Conservation (phyloP, 1,140 invertebrate genomes). For the Dufourea novaeangliae region DNA sequence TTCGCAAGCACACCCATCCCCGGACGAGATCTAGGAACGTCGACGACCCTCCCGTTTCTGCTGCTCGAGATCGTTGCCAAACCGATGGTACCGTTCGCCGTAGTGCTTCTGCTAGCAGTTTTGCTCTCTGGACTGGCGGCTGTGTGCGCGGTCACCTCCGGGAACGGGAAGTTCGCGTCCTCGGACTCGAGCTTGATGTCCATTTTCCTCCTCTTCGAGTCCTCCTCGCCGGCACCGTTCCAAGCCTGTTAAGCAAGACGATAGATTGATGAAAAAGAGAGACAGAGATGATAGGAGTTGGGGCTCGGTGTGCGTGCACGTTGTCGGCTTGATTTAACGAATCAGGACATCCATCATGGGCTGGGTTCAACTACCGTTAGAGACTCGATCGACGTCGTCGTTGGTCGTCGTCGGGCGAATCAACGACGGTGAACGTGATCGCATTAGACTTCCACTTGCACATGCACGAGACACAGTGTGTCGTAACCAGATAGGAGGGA, state of each 20-base stretch:
- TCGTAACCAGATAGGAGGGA: not conserved
- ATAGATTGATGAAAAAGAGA: slow-evolving; percentile 30
- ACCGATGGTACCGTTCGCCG: slow-evolving; percentile 70
- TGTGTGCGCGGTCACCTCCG: slow-evolving; percentile 70
- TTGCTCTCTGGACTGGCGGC: slow-evolving; percentile 62
- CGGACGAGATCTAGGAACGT: slow-evolving; percentile 75
- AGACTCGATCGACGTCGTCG: slow-evolving; percentile 48
- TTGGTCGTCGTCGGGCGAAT: slow-evolving; percentile 23
- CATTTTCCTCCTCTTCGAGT: slow-evolving; percentile 84
- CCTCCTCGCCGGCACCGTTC: slow-evolving; percentile 77
- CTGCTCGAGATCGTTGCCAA: slow-evolving; percentile 35
- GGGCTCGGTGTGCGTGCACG: not conserved
- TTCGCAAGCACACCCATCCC: slow-evolving; percentile 73
- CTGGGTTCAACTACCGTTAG: slow-evolving; percentile 73
- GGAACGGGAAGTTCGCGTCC: slow-evolving; percentile 83
- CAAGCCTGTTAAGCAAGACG: slow-evolving; percentile 68
- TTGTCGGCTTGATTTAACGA: slow-evolving; percentile 65
- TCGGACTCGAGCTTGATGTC: slow-evolving; percentile 87
- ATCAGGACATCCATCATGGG: slow-evolving; percentile 54
- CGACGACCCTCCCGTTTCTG: slow-evolving; percentile 71
- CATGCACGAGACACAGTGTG: not conserved
- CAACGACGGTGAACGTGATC: slow-evolving; percentile 41
- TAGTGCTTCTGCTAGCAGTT: slow-evolving; percentile 56
- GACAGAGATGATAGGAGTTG: not conserved
- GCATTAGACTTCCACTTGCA: slow-evolving; percentile 25